phyloP scores from a whole-genome alignment of 2,888 invertebrate genomes.

The Rapana venosa region DNA sequence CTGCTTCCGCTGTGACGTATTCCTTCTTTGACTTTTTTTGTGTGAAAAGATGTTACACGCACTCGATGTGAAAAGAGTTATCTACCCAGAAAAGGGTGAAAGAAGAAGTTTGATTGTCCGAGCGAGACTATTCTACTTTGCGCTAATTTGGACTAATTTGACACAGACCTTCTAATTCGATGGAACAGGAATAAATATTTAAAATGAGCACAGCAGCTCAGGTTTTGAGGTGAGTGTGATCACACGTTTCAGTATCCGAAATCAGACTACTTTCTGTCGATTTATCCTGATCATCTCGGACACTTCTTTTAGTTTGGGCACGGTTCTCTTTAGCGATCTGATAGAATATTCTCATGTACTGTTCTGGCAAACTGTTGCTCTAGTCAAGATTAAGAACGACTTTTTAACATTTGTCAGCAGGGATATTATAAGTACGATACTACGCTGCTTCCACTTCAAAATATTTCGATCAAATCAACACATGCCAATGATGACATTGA shows the following conservation, averaged over 20 bases:
- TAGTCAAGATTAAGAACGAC: not conserved
- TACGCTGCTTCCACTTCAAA: no score
- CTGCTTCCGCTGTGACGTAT: not conserved
- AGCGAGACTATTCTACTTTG: not conserved
- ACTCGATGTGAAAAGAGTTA: not conserved
- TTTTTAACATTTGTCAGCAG: no score
- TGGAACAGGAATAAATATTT: slow-evolving; percentile 20
- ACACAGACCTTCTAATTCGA: not conserved
- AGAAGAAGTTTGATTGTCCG: not conserved
- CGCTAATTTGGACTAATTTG: not conserved
- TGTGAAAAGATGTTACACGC: not conserved
- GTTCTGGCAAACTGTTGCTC: not conserved
- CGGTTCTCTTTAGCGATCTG: no score
- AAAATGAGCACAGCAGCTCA: slow-evolving; percentile 67
- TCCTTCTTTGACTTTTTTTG: not conserved
- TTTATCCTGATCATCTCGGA: not conserved
- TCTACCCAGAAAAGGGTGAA: not conserved
- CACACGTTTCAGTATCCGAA: no score
- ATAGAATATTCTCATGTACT: not conserved
- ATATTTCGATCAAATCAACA: no score
- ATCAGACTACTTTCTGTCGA: no score
- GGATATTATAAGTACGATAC: no score
- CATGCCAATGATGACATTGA: no score
- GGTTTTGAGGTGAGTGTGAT: slow-evolving; percentile 58
- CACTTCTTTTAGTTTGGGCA: not conserved